A percentile compares a stretch with the other conserved stretches of the same genome.
Conservation (phyloP, 2,888 invertebrate species). For the Trissonchulus latispiculum region DNA sequence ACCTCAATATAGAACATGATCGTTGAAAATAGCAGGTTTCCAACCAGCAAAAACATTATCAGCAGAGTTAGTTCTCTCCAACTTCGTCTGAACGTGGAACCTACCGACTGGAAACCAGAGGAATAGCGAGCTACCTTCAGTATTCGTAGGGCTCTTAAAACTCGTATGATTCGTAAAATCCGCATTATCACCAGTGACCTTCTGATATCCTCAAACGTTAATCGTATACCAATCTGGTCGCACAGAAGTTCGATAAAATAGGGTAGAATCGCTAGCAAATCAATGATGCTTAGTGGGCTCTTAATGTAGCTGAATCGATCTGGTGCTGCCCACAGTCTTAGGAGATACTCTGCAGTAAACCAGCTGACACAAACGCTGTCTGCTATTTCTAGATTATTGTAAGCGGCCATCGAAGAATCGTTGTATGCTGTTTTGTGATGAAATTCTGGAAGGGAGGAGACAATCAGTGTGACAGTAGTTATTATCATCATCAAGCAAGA, state of each 20-base stretch:
- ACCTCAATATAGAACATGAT: constrained; percentile 3
- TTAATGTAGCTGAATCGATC: neutral
- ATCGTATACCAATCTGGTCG: neutral
- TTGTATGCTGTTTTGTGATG: neutral
- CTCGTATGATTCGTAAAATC: neutral
- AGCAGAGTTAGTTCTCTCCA: constrained; percentile 6
- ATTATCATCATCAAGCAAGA: constrained; percentile 9
- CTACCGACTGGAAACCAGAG: constrained; percentile 13
- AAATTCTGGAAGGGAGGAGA: constrained; percentile 14
- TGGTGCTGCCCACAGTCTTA: constrained; percentile 6
- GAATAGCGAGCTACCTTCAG: constrained; percentile 2
- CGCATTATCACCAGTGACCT: neutral
- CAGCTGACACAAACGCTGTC: constrained; percentile 14
- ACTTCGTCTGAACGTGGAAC: constrained; percentile 2
- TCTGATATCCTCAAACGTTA: neutral
- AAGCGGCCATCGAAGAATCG: neutral
- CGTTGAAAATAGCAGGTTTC: constrained; percentile 11
- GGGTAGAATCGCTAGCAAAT: constrained; percentile 9
- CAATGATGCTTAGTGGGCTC: constrained; percentile 17
- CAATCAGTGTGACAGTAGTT: constrained; percentile 11
- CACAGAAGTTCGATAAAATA: constrained; percentile 9
- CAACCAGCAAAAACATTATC: neutral
- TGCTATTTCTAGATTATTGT: neutral
- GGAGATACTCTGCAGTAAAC: constrained; percentile 18
- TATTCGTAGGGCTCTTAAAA: neutral